These are phyloP conservation scores for Theocolax elegans DNA, from an alignment of 1,140 invertebrate genomes.

Conservation along the genomic window DNA sequence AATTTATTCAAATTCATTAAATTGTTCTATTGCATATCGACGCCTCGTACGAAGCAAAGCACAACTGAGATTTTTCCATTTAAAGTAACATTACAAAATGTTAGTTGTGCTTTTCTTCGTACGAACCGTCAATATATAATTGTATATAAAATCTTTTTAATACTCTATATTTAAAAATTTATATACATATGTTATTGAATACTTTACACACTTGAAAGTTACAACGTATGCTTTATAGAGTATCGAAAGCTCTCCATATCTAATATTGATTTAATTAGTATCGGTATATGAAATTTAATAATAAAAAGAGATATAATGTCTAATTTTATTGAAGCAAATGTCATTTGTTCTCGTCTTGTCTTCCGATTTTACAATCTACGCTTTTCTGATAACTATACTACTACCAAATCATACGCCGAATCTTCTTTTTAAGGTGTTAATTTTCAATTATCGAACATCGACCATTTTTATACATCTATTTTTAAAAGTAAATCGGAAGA, in stretches of 20 bases:
- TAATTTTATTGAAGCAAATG: not conserved
- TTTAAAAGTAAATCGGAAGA: conserved; percentile 10
- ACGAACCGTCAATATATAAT: too few relatives aligned
- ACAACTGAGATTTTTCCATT: too few relatives aligned
- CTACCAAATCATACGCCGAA: not conserved
- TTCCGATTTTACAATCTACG: conserved; percentile 7
- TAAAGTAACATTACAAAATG: too few relatives aligned
- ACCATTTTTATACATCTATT: not conserved
- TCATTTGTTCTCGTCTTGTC: conserved; percentile 2
- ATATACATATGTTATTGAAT: too few relatives aligned
- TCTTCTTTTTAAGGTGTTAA: not conserved
- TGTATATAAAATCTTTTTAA: too few relatives aligned
- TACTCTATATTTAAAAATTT: too few relatives aligned
- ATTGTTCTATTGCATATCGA: too few relatives aligned
- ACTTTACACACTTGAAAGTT: too few relatives aligned
- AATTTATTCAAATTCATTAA: too few relatives aligned
- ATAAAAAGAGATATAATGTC: not conserved
- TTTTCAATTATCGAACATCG: not conserved
- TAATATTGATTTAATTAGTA: not conserved
- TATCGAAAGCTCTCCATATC: conserved; percentile 6
- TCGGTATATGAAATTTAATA: not conserved
- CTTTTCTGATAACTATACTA: not conserved
- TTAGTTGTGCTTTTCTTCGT: too few relatives aligned
- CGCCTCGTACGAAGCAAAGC: too few relatives aligned
- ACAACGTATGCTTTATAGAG: too few relatives aligned